Conservation (phyloP, 2,797 vertebrate species). For the Ciconia nigra region DNA sequence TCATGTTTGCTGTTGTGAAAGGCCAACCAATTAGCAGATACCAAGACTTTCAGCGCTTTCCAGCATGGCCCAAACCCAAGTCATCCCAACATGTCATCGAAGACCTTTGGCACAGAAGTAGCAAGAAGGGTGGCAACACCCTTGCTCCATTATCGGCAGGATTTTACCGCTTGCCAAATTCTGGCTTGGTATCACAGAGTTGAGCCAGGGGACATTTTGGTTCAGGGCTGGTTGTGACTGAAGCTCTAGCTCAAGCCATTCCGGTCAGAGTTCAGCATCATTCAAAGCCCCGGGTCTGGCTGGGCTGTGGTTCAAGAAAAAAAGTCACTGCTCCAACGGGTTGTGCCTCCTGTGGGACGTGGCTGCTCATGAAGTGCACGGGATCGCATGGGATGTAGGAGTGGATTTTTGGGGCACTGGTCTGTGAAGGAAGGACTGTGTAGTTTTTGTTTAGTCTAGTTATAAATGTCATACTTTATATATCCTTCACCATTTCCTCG, state of each 20-base stretch:
- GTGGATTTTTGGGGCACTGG: not conserved
- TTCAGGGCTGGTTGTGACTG: not conserved
- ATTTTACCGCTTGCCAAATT: not conserved
- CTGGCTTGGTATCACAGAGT: not conserved
- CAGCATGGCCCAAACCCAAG: not conserved
- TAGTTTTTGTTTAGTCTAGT: slow-evolving; percentile 55
- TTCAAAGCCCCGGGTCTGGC: not conserved
- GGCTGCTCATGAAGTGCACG: not conserved
- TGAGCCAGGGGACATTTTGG: not conserved
- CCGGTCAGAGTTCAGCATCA: not conserved
- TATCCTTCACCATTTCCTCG: slow-evolving; percentile 47
- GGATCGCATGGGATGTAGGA: not conserved
- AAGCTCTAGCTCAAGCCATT: not conserved
- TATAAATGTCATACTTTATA: slow-evolving; percentile 12
- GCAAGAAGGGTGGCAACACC: not conserved
- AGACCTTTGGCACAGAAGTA: not conserved
- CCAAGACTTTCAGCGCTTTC: not conserved
- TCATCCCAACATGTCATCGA: not conserved
- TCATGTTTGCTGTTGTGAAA: not conserved
- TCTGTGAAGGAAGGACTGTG: not conserved
- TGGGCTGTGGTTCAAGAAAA: not conserved
- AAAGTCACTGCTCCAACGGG: not conserved
- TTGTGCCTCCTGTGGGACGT: not conserved
- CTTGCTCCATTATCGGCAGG: not conserved
- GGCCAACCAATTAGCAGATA: not conserved